Conservation (phyloP, 2,113 vertebrate genomes). For the Tapirus terrestris region DNA sequence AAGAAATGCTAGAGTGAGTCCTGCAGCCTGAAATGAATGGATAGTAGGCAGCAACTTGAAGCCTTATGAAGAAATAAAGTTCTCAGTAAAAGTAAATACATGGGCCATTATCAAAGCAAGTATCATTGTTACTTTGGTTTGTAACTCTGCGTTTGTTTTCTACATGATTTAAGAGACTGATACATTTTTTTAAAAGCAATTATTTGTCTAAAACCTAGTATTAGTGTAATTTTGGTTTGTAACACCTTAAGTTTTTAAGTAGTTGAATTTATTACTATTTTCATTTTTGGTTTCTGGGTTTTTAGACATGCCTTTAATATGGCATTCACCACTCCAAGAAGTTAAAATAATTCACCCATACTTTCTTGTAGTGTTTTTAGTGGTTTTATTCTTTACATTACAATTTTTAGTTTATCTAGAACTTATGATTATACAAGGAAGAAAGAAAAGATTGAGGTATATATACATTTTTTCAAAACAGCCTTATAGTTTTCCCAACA, state of each 20-base stretch:
- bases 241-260: background rate
- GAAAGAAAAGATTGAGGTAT: background rate
- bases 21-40: background rate
- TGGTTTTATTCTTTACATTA: background rate
- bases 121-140: background rate
- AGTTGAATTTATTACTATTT: background rate
- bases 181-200: background rate
- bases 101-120: background rate
- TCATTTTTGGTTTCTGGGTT: background rate
- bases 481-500: background rate
- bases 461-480: background rate
- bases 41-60: background rate
- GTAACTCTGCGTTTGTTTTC: background rate
- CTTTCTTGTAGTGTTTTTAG: background rate
- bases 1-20: background rate
- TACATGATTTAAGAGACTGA: background rate
- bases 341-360: background rate
- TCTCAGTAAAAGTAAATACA: background rate
- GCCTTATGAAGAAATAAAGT: background rate
- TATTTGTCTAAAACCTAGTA: background rate
- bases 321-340: background rate
- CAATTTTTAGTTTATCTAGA: background rate
- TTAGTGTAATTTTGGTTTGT: background rate
- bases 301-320: background rate
- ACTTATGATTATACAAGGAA: background rate